A percentile compares a stretch with the other conserved stretches of the same genome.
These are phyloP conservation scores for Macrocentrus cingulum DNA, from an alignment of 1,140 invertebrate genomes.

Conservation along the genomic window DNA sequence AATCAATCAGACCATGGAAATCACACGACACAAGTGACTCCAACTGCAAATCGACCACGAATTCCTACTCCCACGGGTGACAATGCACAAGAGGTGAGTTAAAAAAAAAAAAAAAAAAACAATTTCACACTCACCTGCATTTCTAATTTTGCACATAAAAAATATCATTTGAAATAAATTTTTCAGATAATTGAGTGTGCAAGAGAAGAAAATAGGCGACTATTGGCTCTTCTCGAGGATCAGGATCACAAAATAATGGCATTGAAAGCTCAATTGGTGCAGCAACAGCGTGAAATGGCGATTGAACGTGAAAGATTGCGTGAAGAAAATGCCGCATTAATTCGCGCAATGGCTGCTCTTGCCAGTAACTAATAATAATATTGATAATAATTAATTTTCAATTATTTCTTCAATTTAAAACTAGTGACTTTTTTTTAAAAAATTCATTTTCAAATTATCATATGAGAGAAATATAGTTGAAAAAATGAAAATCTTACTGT, in stretches of 20 bases:
- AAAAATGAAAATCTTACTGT: too few relatives aligned
- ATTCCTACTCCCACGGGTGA: slow-evolving; percentile 53
- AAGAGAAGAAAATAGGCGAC: slow-evolving; percentile 61
- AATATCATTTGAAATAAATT: too few relatives aligned
- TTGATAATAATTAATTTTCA: too few relatives aligned
- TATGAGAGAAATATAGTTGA: too few relatives aligned
- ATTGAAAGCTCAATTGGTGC: slow-evolving; percentile 53
- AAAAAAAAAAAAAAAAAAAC: too few relatives aligned
- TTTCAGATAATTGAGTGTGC: slow-evolving; percentile 58
- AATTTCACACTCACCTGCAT: too few relatives aligned
- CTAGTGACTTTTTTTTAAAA: too few relatives aligned
- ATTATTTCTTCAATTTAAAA: too few relatives aligned
- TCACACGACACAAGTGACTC: slow-evolving; percentile 37
- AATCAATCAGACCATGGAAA: slow-evolving; percentile 43
- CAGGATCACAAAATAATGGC: slow-evolving; percentile 62
- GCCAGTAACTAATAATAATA: slow-evolving; percentile 46
- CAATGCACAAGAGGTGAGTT: slow-evolving; percentile 49
- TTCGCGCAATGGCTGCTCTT: slow-evolving; percentile 58
- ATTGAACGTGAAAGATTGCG: slow-evolving; percentile 58
- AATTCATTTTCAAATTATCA: too few relatives aligned
- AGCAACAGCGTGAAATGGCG: slow-evolving; percentile 55
- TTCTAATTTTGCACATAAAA: too few relatives aligned
- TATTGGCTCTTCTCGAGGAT: slow-evolving; percentile 61
- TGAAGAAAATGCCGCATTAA: slow-evolving; percentile 60
- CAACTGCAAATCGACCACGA: slow-evolving; percentile 34